phyloP scores from a whole-genome alignment of 1,140 invertebrate species.

The Heliconius hermathena region DNA sequence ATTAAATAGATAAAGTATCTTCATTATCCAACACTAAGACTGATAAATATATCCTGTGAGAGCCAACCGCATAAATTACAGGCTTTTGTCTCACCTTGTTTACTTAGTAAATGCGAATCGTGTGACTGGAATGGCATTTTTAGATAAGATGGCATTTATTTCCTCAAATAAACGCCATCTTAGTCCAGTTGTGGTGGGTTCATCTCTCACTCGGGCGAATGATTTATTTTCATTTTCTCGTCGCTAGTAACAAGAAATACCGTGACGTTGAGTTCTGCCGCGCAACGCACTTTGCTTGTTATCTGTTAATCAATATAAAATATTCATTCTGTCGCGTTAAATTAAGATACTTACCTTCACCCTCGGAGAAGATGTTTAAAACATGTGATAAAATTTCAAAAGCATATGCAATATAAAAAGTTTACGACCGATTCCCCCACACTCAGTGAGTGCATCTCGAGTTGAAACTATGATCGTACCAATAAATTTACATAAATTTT shows the following conservation, averaged over 20 bases:
- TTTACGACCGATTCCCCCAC: background rate
- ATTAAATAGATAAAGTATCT: slow-evolving; percentile 12
- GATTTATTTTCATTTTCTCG: too few species aligned
- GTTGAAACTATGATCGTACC: slow-evolving; percentile 10
- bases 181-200: too few species aligned
- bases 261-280: too few species aligned
- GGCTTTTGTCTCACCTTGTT: slow-evolving; percentile 5
- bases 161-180: too few species aligned
- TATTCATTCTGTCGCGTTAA: background rate
- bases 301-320: background rate
- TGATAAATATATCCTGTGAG: slow-evolving; percentile 10
- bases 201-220: too few species aligned
- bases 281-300: too few species aligned
- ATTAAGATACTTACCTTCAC: background rate
- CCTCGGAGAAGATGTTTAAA: slow-evolving; percentile 7
- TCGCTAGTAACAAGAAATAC: too few species aligned
- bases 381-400: slow-evolving; percentile 17
- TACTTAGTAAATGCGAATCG: background rate
- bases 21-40: slow-evolving; percentile 5
- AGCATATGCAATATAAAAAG: background rate
- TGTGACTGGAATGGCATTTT: background rate
- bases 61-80: background rate
- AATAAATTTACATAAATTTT: slow-evolving; percentile 17
- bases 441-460: slow-evolving; percentile 11
- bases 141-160: background rate